phyloP scores from a whole-genome alignment of 2,888 invertebrate genomes.

The Caenorhabditis wallacei region DNA sequence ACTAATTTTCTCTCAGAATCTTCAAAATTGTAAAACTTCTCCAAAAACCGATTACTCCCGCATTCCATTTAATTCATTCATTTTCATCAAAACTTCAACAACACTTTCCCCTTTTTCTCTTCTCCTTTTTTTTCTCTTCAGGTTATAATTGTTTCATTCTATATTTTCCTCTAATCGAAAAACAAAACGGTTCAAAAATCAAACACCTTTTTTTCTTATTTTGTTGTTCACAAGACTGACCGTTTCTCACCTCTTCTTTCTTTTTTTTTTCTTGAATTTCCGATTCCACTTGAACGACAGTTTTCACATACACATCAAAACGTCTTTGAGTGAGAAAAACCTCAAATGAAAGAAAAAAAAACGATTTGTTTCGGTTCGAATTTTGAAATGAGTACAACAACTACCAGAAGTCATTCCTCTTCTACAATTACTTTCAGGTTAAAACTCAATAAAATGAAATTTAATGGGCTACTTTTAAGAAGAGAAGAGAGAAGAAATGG shows the following conservation, averaged over 20 bases:
- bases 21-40: too few species aligned
- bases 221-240: slow-evolving; percentile 15
- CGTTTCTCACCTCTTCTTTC: background rate
- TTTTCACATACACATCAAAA: slow-evolving; percentile 23
- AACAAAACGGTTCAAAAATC: slow-evolving; percentile 51
- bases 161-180: background rate
- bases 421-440: slow-evolving; percentile 17
- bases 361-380: slow-evolving; percentile 8
- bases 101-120: slow-evolving; percentile 6
- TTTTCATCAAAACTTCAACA: slow-evolving; percentile 10
- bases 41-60: too few species aligned
- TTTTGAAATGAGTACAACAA: slow-evolving; percentile 1
- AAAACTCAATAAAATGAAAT: slow-evolving; percentile 34
- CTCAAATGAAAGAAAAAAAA: background rate
- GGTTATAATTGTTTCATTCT: background rate
- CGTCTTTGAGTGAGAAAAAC: background rate
- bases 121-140: too few species aligned
- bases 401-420: slow-evolving; percentile 14
- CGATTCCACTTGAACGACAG: slow-evolving; percentile 43
- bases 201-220: slow-evolving; percentile 35
- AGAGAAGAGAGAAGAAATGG: background rate
- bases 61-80: background rate
- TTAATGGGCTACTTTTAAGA: slow-evolving; percentile 26
- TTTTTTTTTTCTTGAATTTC: slow-evolving; percentile 3
- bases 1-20: too few species aligned